Base-by-base conservation (phyloP, 2,797 vertebrate species). In the Hippocampus kuda region DNA sequence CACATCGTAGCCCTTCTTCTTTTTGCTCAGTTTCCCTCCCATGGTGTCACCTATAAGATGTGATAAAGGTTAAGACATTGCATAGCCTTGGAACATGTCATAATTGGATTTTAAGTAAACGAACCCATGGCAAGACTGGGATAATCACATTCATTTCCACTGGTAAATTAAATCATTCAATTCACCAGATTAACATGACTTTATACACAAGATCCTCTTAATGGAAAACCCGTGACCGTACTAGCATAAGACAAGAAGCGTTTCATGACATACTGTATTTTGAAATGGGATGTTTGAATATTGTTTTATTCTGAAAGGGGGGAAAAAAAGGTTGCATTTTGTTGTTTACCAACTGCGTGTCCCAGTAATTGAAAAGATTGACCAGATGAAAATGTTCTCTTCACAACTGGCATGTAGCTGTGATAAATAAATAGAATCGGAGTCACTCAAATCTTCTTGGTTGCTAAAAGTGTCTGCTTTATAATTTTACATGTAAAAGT, bases 1-100 rank as follows among this genome's bases (percentile, higher is more conserved):
- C 80, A 99, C 95, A 72, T 95, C 96, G 84, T 97, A 98, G 65
- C 93, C 95, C 94, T 98, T 99, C 93, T 93, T 99, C 90, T 93
- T 97, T 92, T 93, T 98, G 91, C 94, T 97, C 80, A 99, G 87
- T 87, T 95, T 98, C 78, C 92, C 95, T 92, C 97, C 97, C 97
- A 99, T 99, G 78, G 68, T 88, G 81, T 73, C 56, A 80, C 86
- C 91, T 93, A 70, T 57, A 65, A 65, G 24, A 65, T 24, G 24
- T 18, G 24, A 48, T 18, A 65, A 13, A 16, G 13, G 27, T 65
- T 18, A 65, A 18, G 42, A 11, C 42, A 18, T 46, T 65, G 22
- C 22, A 10, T 48, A 26, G 16, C 44, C 24, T 27, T 27, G 5
- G 24, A 65, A 65, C 15, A 20, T 48, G 38, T 41, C 42, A 10